Evolutionary conservation across 2,888 invertebrate species (phyloP).

Genomic region (Nudaria mundana): DNA sequence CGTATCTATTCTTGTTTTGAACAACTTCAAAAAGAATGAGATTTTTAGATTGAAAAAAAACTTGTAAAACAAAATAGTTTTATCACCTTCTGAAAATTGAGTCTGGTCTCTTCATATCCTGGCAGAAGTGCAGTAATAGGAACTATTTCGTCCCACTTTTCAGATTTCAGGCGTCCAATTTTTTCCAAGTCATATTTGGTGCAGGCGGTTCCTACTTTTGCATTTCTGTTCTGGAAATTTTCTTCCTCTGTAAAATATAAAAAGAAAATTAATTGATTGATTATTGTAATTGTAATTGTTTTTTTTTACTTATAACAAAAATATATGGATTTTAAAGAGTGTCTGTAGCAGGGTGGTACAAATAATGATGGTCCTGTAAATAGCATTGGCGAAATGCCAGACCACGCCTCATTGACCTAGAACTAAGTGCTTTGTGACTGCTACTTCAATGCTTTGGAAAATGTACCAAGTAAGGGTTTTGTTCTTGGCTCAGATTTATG

Average conservation of each 20-base stretch:
- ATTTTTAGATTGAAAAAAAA: too few relatives aligned
- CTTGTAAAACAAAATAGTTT: too few relatives aligned
- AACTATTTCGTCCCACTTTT: conserved; percentile 81
- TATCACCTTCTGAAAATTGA: conserved; percentile 78
- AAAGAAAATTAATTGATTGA: too few relatives aligned
- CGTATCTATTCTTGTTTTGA: too few relatives aligned
- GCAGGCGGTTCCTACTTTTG: conserved; percentile 76
- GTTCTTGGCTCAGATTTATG: too few relatives aligned
- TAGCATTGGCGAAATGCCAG: conserved; percentile 30
- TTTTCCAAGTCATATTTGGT: conserved; percentile 62
- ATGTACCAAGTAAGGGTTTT: conserved; percentile 14
- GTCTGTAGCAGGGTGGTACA: too few relatives aligned
- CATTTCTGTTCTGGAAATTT: conserved; percentile 62
- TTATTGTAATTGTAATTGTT: too few relatives aligned
- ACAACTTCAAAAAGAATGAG: too few relatives aligned
- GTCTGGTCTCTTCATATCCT: conserved; percentile 81
- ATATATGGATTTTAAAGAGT: too few relatives aligned
- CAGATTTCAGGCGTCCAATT: conserved; percentile 64
- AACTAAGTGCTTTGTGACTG: conserved; percentile 28
- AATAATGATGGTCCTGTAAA: conserved; percentile 32
- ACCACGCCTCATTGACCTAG: conserved; percentile 28
- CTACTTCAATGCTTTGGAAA: conserved; percentile 16
- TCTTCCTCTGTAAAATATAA: conserved; percentile 71
- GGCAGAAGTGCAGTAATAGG: conserved; percentile 75
- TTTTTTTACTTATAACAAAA: too few relatives aligned